These are phyloP conservation scores for Neostethus bicornis DNA, from an alignment of 2,797 vertebrate species.

Conservation along the genomic window DNA sequence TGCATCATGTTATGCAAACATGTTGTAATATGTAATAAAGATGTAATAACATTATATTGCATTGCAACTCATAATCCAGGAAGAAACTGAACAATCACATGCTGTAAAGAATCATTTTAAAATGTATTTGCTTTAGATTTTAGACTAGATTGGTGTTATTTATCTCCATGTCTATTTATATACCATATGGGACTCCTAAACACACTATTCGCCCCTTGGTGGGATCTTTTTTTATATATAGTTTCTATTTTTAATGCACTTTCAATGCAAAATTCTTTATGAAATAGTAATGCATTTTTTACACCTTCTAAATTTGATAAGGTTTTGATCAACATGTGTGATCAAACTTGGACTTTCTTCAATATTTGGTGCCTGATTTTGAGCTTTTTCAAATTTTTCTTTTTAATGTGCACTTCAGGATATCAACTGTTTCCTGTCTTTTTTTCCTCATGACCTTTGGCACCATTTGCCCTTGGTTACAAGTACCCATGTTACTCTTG, in stretches of 20 bases:
- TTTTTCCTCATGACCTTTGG: constrained; percentile 34
- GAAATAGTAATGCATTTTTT: no score
- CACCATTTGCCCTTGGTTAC: constrained; percentile 56
- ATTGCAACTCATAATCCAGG: constrained; percentile 2
- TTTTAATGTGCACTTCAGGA: neutral
- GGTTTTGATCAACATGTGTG: no score
- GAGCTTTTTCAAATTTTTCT: no score
- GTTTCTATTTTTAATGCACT: no score
- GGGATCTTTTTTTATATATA: neutral
- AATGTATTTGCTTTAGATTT: neutral
- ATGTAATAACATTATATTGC: neutral
- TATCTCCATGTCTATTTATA: neutral
- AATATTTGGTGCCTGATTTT: no score
- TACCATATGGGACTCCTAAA: neutral
- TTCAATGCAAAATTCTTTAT: no score
- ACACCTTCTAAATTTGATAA: no score
- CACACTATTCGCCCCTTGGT: neutral
- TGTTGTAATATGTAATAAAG: constrained; percentile 17
- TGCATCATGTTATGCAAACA: constrained; percentile 56
- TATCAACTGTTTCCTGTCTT: constrained; percentile 25
- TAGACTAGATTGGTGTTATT: neutral
- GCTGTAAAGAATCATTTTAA: neutral
- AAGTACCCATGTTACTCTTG: constrained; percentile 11
- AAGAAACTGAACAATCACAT: neutral
- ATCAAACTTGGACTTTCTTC: no score